Evolutionary conservation across 2,888 invertebrate species (phyloP), one percentile per base, ranked within the genome.

Genomic region (Notodonta ziczac): DNA sequence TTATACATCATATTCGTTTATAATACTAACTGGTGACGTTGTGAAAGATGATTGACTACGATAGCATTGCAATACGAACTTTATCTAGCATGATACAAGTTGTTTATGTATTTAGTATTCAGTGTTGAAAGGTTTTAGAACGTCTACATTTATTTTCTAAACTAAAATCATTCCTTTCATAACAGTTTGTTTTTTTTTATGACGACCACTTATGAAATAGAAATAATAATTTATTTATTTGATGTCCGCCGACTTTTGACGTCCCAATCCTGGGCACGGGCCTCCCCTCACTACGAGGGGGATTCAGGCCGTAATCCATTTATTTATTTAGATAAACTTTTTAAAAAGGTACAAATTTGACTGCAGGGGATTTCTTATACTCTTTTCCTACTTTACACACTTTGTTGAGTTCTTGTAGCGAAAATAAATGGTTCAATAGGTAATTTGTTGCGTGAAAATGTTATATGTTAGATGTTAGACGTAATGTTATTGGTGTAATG

Each of bases 401-500:
- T 13, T 44, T 24, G 24, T 24, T 24, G 24, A 24, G 24, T 44
- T 44, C 12, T 12, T 44, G 44, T 44, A 10, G 24, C 24, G 24
- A 24, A 24, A 24, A 24, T 24, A 42, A 42, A 42, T 42, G 8
- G 9, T 42, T 5, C 13, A 46, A 46, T 42, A 10, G 5, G 13
- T n/a, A 46, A n/a, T n/a, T 13, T 46, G 32, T 10, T 2, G 5
- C 24, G 6, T 10, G 5, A 32, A 8, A 50, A 50, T 50, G 50
- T 16, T 16, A 1, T 48, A n/a, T 48, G 7, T 50, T 16, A 9
- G 50, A n/a, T 48, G 7, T 50, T 16, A 9, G 50, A 16, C 4
- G 3, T 50, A 16, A 50, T 50, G 50, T 50, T 50, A 50, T 50
- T 50, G 50, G 50, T 50, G 50, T 50, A 50, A 50, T 50, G 12